phyloP scores from a whole-genome alignment of 2,797 vertebrate species.

The Clarias platycephalus region DNA sequence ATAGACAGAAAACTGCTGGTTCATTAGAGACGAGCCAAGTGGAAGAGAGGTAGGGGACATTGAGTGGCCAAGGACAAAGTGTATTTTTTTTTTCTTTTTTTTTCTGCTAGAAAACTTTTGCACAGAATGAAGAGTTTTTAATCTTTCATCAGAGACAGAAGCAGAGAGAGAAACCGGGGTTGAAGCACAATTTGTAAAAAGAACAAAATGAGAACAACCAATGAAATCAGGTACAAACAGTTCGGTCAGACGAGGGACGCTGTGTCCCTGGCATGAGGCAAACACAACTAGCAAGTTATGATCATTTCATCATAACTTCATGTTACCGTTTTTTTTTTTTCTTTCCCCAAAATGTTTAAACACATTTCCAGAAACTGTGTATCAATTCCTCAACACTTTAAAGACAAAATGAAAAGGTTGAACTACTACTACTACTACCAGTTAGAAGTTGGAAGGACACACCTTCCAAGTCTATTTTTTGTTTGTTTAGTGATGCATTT shows the following conservation, averaged over 20 bases:
- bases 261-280: background rate
- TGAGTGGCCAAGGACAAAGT: background rate
- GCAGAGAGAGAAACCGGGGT: background rate
- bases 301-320: background rate
- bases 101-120: too few species aligned
- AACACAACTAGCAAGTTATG: background rate
- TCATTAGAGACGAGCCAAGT: slow-evolving; percentile 4
- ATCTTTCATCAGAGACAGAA: background rate
- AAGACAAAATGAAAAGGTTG: too few species aligned
- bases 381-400: too few species aligned
- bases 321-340: too few species aligned
- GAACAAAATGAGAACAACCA: background rate
- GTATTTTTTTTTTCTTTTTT: too few species aligned
- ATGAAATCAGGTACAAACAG: background rate
- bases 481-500: too few species aligned
- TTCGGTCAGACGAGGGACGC: background rate
- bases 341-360: too few species aligned
- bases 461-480: too few species aligned
- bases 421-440: too few species aligned
- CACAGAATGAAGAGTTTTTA: background rate
- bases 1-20: background rate
- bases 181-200: background rate
- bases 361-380: too few species aligned
- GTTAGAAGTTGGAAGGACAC: too few species aligned
- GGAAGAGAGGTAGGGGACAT: background rate